Base-by-base conservation (phyloP, 2,888 invertebrate genomes). In the Temnothorax unifasciatus region DNA sequence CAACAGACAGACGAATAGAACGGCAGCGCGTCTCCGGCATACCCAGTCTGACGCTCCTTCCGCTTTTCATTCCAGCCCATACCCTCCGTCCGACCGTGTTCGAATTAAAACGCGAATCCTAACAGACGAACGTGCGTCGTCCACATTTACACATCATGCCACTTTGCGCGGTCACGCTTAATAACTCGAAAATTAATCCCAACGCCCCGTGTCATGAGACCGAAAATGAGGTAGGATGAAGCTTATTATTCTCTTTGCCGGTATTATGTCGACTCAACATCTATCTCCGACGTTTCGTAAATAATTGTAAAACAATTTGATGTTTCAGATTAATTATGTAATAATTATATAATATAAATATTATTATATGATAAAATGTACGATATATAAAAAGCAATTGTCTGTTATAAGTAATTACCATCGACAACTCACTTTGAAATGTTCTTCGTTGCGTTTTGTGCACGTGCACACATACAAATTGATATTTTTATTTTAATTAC, bases 41-140 rank as follows among this genome's bases (percentile, higher is more conserved):
- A 83, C 81, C 59, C 83, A 59, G 74, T 21, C 54, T 66, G 76
- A 87, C 54, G 84, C 75, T 85, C 61, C 84, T 85, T 89, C 87
- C 88, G 88, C 88, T 89, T 90, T 87, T 90, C 84, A 89, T 90
- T 89, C 89, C 85, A 85, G 77, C 79, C 85, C 82, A 87, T 86
- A 73, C 85, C 83, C 87, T 88, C 86, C 87, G 84, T 41, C 44
- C 68, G 74, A 59, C 61, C 63, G 47, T 44, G 81, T 76, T 85
- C 82, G 82, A 89, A 89, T 89, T 90, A 87, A 89, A 89, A 89
- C 88, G 85, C 88, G 87, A 87, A 64, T 84, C 82, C 50, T 69
- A 85, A 52, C 59, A 57, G 87, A 21, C 81, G 85, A 77, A 89
- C 89, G 90, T 85, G 88, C 81, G 76, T 57, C 75, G 74, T 66